Conservation (phyloP, 1,140 invertebrate species). For the Chironomus striatipennis region DNA sequence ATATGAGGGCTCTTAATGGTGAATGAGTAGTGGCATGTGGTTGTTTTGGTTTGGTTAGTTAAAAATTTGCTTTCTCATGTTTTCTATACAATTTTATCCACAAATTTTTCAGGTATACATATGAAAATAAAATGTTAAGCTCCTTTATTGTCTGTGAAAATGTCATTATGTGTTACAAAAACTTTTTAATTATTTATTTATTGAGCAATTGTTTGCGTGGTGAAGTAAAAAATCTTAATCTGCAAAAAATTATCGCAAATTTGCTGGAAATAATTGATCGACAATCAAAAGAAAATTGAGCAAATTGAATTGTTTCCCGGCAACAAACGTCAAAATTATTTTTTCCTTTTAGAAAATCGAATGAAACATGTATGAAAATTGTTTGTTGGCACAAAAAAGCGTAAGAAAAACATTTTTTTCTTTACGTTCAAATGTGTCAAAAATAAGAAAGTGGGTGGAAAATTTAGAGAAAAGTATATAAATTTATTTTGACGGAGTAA, state of each 20-base stretch:
- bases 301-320: not conserved
- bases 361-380: slow-evolving; percentile 6
- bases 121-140: not conserved
- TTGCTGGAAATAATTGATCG: not conserved
- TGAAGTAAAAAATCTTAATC: not conserved
- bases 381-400: not conserved
- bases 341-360: not conserved
- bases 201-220: not conserved
- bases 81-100: not conserved
- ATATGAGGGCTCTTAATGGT: not conserved
- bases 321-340: no score
- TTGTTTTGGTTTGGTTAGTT: not conserved
- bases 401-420: not conserved
- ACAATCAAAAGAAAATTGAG: slow-evolving; percentile 16
- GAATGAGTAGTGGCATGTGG: not conserved
- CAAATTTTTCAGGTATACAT: not conserved
- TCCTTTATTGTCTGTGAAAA: not conserved
- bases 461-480: no score
- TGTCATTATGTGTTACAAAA: not conserved
- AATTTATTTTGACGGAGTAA: no score
- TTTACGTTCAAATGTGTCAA: not conserved
- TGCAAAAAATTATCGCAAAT: not conserved
- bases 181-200: not conserved
- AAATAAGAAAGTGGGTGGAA: no score
- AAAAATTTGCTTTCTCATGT: not conserved